phyloP scores from a whole-genome alignment of 1,140 invertebrate species.

The Philopotamus ludificatus region DNA sequence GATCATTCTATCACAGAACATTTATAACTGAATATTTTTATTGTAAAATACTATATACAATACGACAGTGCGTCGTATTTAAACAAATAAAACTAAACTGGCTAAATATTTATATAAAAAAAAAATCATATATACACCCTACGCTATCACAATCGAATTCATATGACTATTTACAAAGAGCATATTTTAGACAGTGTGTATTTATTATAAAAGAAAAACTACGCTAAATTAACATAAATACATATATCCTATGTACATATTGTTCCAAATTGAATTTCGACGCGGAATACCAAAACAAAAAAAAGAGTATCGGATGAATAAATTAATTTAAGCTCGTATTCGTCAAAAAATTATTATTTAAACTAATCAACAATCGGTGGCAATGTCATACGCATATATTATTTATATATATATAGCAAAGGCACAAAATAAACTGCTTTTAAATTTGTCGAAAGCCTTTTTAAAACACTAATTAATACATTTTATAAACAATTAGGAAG shows the following conservation, averaged over 20 bases:
- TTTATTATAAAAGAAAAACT: background rate
- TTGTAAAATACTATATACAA: background rate
- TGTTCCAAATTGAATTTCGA: too few relatives aligned
- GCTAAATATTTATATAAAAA: background rate
- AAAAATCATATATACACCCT: background rate
- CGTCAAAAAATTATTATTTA: too few relatives aligned
- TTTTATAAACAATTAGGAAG: slow-evolving; percentile 35
- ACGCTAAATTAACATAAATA: background rate
- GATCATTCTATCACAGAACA: background rate
- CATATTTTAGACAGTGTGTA: slow-evolving; percentile 10
- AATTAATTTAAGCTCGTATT: too few relatives aligned
- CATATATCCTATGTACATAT: too few relatives aligned
- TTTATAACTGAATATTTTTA: background rate
- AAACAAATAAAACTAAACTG: background rate
- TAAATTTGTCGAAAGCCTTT: background rate
- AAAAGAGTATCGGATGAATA: too few relatives aligned
- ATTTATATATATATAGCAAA: too few relatives aligned
- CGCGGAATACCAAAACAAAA: too few relatives aligned
- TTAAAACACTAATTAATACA: slow-evolving; percentile 3
- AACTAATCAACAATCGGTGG: too few relatives aligned
- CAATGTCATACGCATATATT: too few relatives aligned
- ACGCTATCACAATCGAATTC: background rate
- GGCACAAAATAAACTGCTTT: too few relatives aligned
- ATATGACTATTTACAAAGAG: background rate
- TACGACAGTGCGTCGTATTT: background rate